Base-by-base conservation (phyloP, 2,888 invertebrate genomes). In the Entomobrya proxima region DNA sequence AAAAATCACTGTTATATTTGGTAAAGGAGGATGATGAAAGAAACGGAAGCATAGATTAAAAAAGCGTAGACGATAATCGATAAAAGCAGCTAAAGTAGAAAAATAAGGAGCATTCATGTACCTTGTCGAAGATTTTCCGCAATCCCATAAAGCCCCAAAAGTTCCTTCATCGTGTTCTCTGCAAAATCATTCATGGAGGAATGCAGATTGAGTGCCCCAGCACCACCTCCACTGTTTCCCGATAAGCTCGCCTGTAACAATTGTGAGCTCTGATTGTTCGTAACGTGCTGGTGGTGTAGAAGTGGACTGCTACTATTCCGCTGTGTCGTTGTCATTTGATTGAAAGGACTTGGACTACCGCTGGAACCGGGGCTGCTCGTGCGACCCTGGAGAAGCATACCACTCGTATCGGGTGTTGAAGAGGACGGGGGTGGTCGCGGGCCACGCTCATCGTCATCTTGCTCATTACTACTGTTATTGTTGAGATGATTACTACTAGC, bases 111-210 rank as follows among this genome's bases (percentile, higher is more conserved):
- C 6, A 7, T 69, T 40, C 37, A 35, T 88, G 83, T 88, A 90
- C 90, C 90, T 89, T 89, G 89, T 21, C 89, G 87, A 69, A 89
- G 85, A 85, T 89, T 89, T 86, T 90, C 89, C 64, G 90, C 89
- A 32, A 89, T 89, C 30, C 90, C 89, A 75, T 90, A 90, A 24
- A 90, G 86, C 40, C 90, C 88, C 61, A 90, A 75, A 9, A 90
- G 86, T 81, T 90, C 90, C 77, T 90, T 89, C 89, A 89, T 88
- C 40, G 90, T 89, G n/a, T 78, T 86, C 58, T 89, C 87, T 1
- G 90, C 89, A 86, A 90, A 89, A 58, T 90, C 90, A 47, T 87
- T 88, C 50, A 88, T 82, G 50, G 86, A 79, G 24, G 74, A 76
- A 32, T 85, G 85, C 35, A 84, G 69, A 35, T 32, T 83, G 50